phyloP scores from a whole-genome alignment of 2,888 invertebrate genomes.

The Melanostoma scalare region DNA sequence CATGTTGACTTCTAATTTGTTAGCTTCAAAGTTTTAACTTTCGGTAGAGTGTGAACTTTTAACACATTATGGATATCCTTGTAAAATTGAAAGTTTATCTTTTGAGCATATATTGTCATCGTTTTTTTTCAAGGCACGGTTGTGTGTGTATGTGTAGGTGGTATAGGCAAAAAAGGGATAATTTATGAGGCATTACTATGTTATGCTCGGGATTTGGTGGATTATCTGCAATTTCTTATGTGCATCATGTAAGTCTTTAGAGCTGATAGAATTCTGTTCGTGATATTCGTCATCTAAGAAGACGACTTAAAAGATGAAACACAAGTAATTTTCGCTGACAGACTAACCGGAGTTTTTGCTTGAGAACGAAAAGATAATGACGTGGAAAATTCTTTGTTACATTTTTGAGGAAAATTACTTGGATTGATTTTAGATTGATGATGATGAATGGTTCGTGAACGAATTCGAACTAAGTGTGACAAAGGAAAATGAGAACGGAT shows the following conservation, averaged over 20 bases:
- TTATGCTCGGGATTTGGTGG: conserved; percentile 33
- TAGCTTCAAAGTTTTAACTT: conserved; percentile 24
- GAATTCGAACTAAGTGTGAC: background rate
- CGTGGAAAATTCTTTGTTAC: conserved; percentile 5
- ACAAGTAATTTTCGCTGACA: conserved; percentile 18
- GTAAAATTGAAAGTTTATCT: conserved; percentile 33
- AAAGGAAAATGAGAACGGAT: conserved; percentile 3
- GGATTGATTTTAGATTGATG: conserved; percentile 37
- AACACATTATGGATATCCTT: conserved; percentile 37
- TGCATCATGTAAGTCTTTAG: background rate
- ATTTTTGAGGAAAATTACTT: conserved; percentile 13
- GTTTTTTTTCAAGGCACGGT: too few species aligned
- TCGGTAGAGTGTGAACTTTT: background rate
- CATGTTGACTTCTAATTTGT: conserved; percentile 57
- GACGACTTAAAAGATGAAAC: conserved; percentile 15
- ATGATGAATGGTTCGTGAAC: conserved; percentile 20
- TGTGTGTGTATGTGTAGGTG: conserved; percentile 26
- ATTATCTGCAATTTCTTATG: conserved; percentile 42
- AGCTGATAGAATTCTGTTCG: conserved; percentile 14
- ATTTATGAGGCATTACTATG: conserved; percentile 41
- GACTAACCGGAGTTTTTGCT: conserved; percentile 21
- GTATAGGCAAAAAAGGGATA: conserved; percentile 23
- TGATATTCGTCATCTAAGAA: background rate
- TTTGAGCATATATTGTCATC: conserved; percentile 12
- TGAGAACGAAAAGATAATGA: conserved; percentile 12